A percentile compares a stretch with the other conserved stretches of the same genome.
phyloP scores from a whole-genome alignment of 2,797 vertebrate genomes.

The Gallirallus australis region DNA sequence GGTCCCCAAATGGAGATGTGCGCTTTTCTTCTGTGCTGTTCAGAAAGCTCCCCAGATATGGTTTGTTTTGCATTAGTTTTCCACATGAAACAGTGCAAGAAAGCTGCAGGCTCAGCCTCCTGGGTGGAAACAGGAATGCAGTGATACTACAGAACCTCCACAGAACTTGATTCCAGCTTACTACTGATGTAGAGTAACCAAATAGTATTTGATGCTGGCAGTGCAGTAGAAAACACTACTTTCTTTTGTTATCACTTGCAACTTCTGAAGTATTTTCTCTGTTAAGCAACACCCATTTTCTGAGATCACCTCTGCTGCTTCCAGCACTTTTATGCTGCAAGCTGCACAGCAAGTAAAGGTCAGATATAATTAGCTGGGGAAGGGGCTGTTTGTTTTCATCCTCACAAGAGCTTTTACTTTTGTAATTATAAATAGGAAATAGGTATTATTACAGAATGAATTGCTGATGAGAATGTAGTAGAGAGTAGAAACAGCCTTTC shows the following conservation, averaged over 20 bases:
- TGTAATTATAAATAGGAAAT: conserved; percentile 8
- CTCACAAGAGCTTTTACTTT: not conserved
- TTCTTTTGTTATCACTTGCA: not conserved
- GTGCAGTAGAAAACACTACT: not conserved
- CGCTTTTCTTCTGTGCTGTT: not conserved
- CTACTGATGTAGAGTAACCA: not conserved
- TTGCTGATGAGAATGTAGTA: not conserved
- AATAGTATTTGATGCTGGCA: not conserved
- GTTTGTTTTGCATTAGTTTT: not conserved
- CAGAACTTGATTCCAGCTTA: not conserved
- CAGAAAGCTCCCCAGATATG: not conserved
- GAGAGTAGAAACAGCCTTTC: not conserved
- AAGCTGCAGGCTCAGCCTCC: not conserved
- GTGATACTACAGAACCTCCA: not conserved
- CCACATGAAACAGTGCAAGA: not conserved
- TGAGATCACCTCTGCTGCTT: not conserved
- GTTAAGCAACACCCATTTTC: not conserved
- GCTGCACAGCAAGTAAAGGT: conserved; percentile 34
- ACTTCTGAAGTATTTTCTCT: conserved; percentile 11
- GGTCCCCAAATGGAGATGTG: not conserved
- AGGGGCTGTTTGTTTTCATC: conserved; percentile 35
- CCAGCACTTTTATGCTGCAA: not conserved
- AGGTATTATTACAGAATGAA: not conserved
- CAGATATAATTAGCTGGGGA: conserved; percentile 42
- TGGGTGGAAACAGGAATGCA: not conserved